Evolutionary conservation across 2,888 invertebrate species (phyloP).

Genomic region (Sinohyriopsis cumingii): DNA sequence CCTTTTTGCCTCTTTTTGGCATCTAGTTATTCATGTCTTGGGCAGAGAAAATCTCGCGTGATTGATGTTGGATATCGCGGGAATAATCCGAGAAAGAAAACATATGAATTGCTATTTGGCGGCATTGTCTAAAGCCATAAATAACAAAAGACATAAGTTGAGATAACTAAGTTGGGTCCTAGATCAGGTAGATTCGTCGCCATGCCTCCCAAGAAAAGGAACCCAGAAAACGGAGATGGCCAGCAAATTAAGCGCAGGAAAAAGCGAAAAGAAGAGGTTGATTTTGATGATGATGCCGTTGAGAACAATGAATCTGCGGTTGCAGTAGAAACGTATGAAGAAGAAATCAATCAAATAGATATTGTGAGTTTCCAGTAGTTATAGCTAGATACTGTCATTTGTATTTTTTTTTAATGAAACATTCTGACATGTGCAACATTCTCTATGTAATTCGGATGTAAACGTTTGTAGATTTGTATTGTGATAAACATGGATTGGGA

Average conservation of each 20-base stretch:
- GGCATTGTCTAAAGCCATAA: too few relatives aligned
- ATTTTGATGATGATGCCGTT: conserved; percentile 41
- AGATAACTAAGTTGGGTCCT: too few relatives aligned
- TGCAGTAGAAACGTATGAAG: conserved; percentile 42
- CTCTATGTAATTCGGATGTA: too few relatives aligned
- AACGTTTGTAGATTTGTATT: too few relatives aligned
- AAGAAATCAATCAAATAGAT: conserved; percentile 34
- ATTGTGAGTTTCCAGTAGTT: conserved; percentile 33
- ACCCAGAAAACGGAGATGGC: conserved; percentile 45
- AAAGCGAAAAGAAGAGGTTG: conserved; percentile 54
- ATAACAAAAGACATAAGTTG: too few relatives aligned
- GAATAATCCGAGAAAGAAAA: conserved; percentile 35
- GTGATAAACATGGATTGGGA: too few relatives aligned
- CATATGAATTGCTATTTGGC: too few relatives aligned
- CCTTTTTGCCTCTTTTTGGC: too few relatives aligned
- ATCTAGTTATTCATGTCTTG: too few relatives aligned
- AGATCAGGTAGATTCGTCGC: too few relatives aligned
- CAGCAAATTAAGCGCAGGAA: conserved; percentile 53
- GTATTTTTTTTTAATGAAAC: too few relatives aligned
- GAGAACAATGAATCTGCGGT: conserved; percentile 30
- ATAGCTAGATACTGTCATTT: neutral
- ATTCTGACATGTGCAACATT: too few relatives aligned
- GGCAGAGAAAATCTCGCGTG: conserved; percentile 30
- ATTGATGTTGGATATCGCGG: conserved; percentile 29
- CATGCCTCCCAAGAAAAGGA: conserved; percentile 1